Evolutionary conservation across 2,888 invertebrate genomes (phyloP).

Genomic region (Conistra vaccinii): DNA sequence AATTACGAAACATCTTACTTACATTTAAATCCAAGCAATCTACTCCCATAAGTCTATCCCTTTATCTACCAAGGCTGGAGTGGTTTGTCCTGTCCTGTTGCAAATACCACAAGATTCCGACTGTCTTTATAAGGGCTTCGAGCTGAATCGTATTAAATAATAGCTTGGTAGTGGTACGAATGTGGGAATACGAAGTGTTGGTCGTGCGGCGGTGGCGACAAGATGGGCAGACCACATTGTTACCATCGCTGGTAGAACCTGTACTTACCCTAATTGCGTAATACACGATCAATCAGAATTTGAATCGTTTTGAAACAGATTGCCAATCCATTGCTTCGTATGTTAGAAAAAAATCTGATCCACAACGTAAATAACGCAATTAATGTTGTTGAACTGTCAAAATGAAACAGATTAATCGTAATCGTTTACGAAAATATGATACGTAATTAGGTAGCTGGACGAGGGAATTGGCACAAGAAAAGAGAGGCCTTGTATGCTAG

Average conservation of each 20-base stretch:
- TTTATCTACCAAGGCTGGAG: conserved; percentile 45
- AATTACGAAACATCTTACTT: conserved; percentile 40
- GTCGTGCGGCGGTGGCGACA: not conserved
- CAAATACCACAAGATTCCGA: conserved; percentile 23
- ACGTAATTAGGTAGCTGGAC: no score
- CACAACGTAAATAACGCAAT: no score
- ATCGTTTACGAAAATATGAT: no score
- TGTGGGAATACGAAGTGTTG: conserved; percentile 10
- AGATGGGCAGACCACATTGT: not conserved
- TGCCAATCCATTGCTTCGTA: no score
- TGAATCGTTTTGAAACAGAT: no score
- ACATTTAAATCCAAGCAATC: conserved; percentile 43
- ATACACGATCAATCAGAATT: no score
- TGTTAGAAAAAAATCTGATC: no score
- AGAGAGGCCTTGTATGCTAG: not conserved
- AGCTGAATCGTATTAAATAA: conserved; percentile 35
- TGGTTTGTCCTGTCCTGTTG: conserved; percentile 54
- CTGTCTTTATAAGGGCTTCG: conserved; percentile 31
- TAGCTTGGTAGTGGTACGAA: conserved; percentile 4
- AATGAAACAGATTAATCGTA: no score
- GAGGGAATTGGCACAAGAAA: not conserved
- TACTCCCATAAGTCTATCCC: conserved; percentile 26
- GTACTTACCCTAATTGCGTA: no score
- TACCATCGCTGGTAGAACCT: not conserved
- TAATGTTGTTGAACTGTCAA: no score